Base-by-base conservation (phyloP, 2,888 invertebrate genomes). In the Orchesella flavescens region DNA sequence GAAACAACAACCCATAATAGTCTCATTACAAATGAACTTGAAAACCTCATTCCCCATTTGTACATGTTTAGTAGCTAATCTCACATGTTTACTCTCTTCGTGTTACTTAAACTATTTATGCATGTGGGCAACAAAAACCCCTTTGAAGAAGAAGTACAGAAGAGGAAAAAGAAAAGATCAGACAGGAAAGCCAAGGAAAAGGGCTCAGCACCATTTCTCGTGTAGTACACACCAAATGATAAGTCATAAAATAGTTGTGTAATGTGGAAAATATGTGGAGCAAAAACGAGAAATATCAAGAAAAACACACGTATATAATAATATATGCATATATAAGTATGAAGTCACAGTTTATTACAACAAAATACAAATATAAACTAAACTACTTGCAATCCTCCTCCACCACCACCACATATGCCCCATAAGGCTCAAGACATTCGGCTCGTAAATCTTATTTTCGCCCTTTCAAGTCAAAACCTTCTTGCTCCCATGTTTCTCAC, bases 371-470 rank as follows among this genome's bases (percentile, higher is more conserved):
- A 34, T 63, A 21, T 34, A 34, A 34, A 34, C 63, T 34, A 34
- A 34, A 34, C 63, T 15, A 21, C 19, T 77, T 77, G 61, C 77
- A 46, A 77, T 77, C 77, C 55, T 69, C 44, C 57, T 66, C 66
- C 57, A 53, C 55, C 75, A 74, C 65, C 46, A 75, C 63, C 76
- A 77, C 76, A 77, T 68, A 66, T 76, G 76, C 76, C 66, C 66
- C 57, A 86, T 65, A 84, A 86, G 86, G 74, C 76, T 59, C 76
- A 79, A 79, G 86, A 85, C 57, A 69, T 49, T 75, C 21, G 81
- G 84, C 80, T 81, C 86, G 86, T 86, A 86, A 86, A 86, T 86
- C 85, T 86, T 78, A 86, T 86, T 86, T 86, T 78, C 81, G 83
- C 83, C 86, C 77, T 85, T 86, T 86, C 66, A 85, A 85, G 78